Evolutionary conservation across 2,888 invertebrate species (phyloP).

Genomic region (Petrophora chlorosata): DNA sequence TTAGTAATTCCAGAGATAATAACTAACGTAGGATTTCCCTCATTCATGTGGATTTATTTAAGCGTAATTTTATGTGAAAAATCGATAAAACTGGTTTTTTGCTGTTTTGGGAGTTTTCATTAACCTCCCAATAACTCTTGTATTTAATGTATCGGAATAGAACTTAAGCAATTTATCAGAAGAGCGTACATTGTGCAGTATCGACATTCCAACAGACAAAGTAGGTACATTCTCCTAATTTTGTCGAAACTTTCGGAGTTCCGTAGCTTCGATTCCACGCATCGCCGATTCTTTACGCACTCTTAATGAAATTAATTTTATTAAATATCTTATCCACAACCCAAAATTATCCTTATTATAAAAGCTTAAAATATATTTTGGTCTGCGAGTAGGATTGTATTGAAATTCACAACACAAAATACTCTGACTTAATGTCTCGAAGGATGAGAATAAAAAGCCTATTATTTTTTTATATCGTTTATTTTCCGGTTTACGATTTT

Average conservation of each 20-base stretch:
- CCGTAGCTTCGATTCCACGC: slow-evolving; percentile 48
- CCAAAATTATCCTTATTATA: slow-evolving; percentile 36
- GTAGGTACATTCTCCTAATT: slow-evolving; percentile 30
- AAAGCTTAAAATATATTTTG: slow-evolving; percentile 17
- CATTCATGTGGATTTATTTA: too few relatives aligned
- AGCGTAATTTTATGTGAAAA: too few relatives aligned
- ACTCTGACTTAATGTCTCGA: slow-evolving; percentile 32
- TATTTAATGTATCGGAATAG: slow-evolving; percentile 10
- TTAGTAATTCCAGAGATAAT: too few relatives aligned
- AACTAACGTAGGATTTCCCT: too few relatives aligned
- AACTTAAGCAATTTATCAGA: slow-evolving; percentile 21
- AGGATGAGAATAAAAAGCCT: slow-evolving; percentile 50
- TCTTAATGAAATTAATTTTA: slow-evolving; percentile 59
- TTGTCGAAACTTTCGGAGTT: slow-evolving; percentile 35
- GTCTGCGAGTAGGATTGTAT: slow-evolving; percentile 18
- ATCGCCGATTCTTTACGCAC: slow-evolving; percentile 52
- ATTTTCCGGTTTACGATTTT: slow-evolving; percentile 75
- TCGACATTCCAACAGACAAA: slow-evolving; percentile 6
- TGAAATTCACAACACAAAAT: slow-evolving; percentile 40
- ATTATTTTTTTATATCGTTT: slow-evolving; percentile 62
- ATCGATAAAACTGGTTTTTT: too few relatives aligned
- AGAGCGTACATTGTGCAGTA: slow-evolving; percentile 7
- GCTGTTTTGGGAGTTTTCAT: too few relatives aligned
- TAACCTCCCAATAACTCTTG: too few relatives aligned
- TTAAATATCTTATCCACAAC: slow-evolving; percentile 41